A percentile compares a stretch with the other conserved stretches of the same genome.
Conservation (phyloP, 2,797 vertebrate genomes). For the Falco peregrinus region DNA sequence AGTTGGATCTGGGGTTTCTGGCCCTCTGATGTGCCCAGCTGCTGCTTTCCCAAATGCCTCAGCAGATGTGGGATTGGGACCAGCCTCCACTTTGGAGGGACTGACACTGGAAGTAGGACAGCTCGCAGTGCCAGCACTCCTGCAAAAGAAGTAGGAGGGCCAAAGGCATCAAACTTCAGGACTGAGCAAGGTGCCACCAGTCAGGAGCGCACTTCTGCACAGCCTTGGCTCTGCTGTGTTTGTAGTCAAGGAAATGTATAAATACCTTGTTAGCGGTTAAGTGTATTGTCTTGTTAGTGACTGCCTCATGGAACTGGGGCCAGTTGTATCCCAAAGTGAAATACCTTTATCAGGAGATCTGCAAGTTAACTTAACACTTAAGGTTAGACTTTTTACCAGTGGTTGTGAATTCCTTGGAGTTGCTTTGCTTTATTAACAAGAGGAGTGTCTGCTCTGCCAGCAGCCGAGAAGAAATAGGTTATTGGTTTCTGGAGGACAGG, state of each 20-base stretch:
- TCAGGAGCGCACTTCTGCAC: not conserved
- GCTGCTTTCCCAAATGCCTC: not conserved
- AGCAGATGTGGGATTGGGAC: not conserved
- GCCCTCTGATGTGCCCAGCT: not conserved
- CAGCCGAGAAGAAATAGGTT: slow-evolving; percentile 7
- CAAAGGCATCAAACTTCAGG: not conserved
- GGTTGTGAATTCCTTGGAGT: slow-evolving; percentile 18
- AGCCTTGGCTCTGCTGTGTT: not conserved
- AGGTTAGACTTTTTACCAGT: not conserved
- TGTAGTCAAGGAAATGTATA: not conserved
- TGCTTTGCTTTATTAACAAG: slow-evolving; percentile 10
- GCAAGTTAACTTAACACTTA: not conserved
- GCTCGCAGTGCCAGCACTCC: not conserved
- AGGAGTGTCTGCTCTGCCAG: not conserved
- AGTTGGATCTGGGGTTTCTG: not conserved
- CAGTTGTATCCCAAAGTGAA: not conserved
- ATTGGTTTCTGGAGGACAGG: not conserved
- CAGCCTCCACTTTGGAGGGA: not conserved
- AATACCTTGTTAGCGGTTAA: not conserved
- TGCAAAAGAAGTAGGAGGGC: not conserved
- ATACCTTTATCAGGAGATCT: not conserved
- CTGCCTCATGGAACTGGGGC: not conserved
- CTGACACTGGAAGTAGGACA: not conserved
- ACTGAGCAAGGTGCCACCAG: not conserved
- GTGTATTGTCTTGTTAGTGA: not conserved